Evolutionary conservation across 2,797 vertebrate genomes (phyloP), one percentile per base, ranked within the genome.

Genomic region (Sebastes oblongus): DNA sequence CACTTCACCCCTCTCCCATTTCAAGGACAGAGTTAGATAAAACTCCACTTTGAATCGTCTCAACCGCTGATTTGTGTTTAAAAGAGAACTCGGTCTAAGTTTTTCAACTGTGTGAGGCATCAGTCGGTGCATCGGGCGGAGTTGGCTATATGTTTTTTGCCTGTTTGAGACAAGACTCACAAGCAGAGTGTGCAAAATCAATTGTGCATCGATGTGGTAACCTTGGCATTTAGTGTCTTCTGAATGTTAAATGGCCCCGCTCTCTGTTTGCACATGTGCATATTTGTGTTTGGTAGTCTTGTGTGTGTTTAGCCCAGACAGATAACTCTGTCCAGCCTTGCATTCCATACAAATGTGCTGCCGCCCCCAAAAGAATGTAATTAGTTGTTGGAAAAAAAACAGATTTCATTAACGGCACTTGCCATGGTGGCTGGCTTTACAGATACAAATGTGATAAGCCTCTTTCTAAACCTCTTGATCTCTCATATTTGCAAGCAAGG

Each of bases 201-300:
- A 81, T 82, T n/a, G 55, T 56, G 72, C 24, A 83, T 88, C 16
- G 32, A 87, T 67, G 75, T 24, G 72, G 77, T 84, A 86, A 89
- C 85, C 82, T 92, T 86, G 85, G 72, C 75, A 89, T 87, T 92
- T 88, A 88, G 78, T 75, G 80, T 86, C 85, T 80, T 78, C 59
- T 85, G 77, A 82, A 82, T 87, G 74, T 81, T 86, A 85, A 87
- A 88, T 59, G 62, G 67, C 36, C 25, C 39, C 2, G 12, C 29
- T 66, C 46, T 83, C 8, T 78, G 30, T 56, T 54, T 46, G 30
- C 65, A 61, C 20, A 25, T 39, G 52, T 69, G 65, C 16, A 24
- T 67, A 8, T 84, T 67, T 79, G 58, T 84, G 36, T 85, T 68
- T 32, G 58, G 14, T 27, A 39, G 72, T 69, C 12, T 76, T 32